These are phyloP conservation scores for Microtus obscurus DNA, from an alignment of 2,797 vertebrate genomes.

Conservation along the genomic window DNA sequence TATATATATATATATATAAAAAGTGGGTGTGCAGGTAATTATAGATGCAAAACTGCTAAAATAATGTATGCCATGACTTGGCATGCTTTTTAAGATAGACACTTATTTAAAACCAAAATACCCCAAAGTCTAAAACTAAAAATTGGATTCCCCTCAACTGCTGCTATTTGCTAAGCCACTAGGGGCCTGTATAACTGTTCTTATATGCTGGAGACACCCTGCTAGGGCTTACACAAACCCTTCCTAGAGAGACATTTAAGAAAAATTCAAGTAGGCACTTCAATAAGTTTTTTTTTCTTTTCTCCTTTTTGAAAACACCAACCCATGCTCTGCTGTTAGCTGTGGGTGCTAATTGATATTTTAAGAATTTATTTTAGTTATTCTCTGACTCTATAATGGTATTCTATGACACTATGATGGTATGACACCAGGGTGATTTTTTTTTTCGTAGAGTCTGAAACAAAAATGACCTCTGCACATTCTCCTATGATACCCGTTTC, in stretches of 20 bases:
- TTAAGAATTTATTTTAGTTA: neutral
- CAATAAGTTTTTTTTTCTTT: slow-evolving; percentile 38
- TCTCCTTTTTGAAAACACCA: slow-evolving; percentile 37
- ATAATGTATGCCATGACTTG: slow-evolving; percentile 39
- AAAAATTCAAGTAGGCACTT: slow-evolving; percentile 54
- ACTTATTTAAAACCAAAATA: slow-evolving; percentile 65
- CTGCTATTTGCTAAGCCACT: slow-evolving; percentile 91
- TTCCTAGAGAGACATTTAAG: slow-evolving; percentile 82
- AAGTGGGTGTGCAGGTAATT: neutral
- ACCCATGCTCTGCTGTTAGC: slow-evolving; percentile 23
- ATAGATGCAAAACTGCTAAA: slow-evolving; percentile 29
- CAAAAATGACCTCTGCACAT: slow-evolving; percentile 58
- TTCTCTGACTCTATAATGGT: neutral
- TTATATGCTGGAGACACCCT: slow-evolving; percentile 81
- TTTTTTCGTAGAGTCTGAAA: neutral
- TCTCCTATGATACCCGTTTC: slow-evolving; percentile 26
- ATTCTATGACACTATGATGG: neutral
- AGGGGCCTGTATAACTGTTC: slow-evolving; percentile 95
- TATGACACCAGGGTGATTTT: neutral
- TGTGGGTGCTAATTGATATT: neutral
- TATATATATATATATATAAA: neutral
- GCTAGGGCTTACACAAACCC: slow-evolving; percentile 78
- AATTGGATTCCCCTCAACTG: slow-evolving; percentile 88
- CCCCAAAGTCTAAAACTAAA: slow-evolving; percentile 81
- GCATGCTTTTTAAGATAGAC: slow-evolving; percentile 65